Percentiles rank a stretch among this genome's conserved stretches.
Conservation (phyloP, 2,797 vertebrate genomes). For the Acrossocheilus fasciatus region DNA sequence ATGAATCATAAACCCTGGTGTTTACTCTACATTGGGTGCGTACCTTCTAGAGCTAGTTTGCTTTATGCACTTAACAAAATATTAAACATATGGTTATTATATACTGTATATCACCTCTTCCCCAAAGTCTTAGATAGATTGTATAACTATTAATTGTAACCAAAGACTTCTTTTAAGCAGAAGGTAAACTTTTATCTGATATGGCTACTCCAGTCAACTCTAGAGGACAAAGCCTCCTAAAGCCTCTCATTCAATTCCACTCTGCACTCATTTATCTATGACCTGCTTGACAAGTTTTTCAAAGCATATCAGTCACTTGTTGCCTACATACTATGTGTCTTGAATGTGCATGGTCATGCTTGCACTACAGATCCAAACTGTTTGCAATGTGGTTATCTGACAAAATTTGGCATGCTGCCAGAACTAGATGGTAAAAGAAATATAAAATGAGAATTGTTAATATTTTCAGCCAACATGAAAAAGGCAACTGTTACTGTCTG, state of each 20-base stretch:
- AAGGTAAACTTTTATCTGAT: slow-evolving; percentile 5
- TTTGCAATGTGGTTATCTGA: neutral
- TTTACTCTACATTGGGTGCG: neutral
- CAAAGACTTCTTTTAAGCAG: neutral
- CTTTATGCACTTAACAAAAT: neutral
- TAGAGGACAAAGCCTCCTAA: neutral
- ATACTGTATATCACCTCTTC: neutral
- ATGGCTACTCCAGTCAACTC: neutral
- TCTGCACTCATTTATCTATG: neutral
- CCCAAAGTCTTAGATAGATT: neutral
- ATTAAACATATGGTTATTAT: neutral
- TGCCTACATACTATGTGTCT: neutral
- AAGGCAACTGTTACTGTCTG: neutral
- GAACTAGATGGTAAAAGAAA: neutral
- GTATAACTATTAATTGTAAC: neutral
- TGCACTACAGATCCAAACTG: neutral
- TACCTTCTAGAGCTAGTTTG: neutral
- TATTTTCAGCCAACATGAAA: neutral
- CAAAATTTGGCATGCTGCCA: neutral
- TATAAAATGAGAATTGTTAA: neutral
- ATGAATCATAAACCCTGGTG: neutral
- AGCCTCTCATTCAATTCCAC: too few species aligned
- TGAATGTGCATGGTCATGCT: neutral
- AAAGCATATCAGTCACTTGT: neutral
- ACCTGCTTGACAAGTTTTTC: slow-evolving; percentile 14